Evolutionary conservation across 2,797 vertebrate species (phyloP).

Genomic region (Orestias chungarensis): DNA sequence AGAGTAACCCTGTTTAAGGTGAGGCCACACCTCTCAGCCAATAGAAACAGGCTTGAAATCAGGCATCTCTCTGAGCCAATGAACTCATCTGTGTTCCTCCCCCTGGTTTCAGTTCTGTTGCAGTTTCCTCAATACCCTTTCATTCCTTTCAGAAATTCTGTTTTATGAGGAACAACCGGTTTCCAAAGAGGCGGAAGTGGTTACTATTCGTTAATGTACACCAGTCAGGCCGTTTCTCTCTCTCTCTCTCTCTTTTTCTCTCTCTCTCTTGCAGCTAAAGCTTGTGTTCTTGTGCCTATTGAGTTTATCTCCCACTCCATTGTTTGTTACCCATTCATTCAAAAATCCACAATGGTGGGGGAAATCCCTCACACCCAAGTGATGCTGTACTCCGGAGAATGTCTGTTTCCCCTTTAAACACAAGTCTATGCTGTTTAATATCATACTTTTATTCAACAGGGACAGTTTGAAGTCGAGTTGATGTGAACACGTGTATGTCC

Average conservation of each 20-base stretch:
- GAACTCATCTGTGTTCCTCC: conserved; percentile 52
- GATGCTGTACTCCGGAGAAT: conserved; percentile 17
- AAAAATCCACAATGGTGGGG: conserved; percentile 58
- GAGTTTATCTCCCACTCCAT: conserved; percentile 46
- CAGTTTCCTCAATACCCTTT: conserved; percentile 39
- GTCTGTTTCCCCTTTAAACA: conserved; percentile 39
- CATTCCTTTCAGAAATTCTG: conserved; percentile 62
- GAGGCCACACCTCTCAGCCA: conserved; percentile 79
- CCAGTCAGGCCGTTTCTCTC: conserved; percentile 30
- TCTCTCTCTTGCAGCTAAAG: conserved; percentile 41
- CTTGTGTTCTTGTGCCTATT: conserved; percentile 46
- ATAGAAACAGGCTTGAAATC: conserved; percentile 72
- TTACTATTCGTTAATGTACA: conserved; percentile 44
- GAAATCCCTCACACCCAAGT: conserved; percentile 54
- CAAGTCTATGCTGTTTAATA: not conserved
- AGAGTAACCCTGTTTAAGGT: conserved; percentile 81
- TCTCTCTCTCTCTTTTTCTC: no score
- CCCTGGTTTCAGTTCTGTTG: conserved; percentile 15
- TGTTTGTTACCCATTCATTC: conserved; percentile 65
- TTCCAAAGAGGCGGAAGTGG: conserved; percentile 56
- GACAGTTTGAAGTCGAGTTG: conserved; percentile 10
- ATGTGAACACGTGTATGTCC: conserved; percentile 19
- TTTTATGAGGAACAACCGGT: conserved; percentile 63
- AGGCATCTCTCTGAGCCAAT: conserved; percentile 78
- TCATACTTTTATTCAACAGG: conserved; percentile 20